Conservation (phyloP, 1,140 invertebrate species). For the Oreohelix idahoensis region DNA sequence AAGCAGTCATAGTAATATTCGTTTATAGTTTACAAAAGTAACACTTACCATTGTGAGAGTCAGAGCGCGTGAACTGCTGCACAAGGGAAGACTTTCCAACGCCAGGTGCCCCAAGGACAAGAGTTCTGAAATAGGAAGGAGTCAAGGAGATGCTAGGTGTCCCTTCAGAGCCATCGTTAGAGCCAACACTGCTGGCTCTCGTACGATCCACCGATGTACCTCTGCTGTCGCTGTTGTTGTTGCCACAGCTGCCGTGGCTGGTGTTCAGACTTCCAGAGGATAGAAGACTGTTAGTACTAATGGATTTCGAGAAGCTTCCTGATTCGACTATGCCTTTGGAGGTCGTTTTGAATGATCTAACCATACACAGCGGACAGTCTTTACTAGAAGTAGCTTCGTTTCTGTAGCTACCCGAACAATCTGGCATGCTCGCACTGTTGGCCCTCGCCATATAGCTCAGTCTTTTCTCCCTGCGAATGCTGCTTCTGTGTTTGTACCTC, state of each 20-base stretch:
- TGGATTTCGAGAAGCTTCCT: slow-evolving; percentile 30
- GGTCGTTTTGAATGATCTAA: slow-evolving; percentile 33
- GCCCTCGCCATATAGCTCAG: not conserved
- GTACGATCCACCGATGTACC: slow-evolving; percentile 13
- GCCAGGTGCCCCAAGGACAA: slow-evolving; percentile 26
- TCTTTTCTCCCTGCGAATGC: slow-evolving; percentile 27
- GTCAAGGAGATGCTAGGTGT: not conserved
- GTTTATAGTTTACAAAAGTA: no score
- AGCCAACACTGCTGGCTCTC: slow-evolving; percentile 20
- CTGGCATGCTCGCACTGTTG: slow-evolving; percentile 34
- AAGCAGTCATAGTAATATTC: no score
- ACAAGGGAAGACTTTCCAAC: slow-evolving; percentile 36
- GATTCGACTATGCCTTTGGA: slow-evolving; percentile 32
- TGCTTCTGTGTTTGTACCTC: slow-evolving; percentile 20
- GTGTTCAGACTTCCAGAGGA: slow-evolving; percentile 37
- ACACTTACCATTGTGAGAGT: not conserved
- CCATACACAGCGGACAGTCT: slow-evolving; percentile 33
- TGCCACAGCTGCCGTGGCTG: not conserved
- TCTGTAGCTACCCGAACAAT: not conserved
- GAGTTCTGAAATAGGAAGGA: slow-evolving; percentile 32
- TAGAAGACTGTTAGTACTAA: slow-evolving; percentile 37
- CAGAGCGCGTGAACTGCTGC: slow-evolving; percentile 27
- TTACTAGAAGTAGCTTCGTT: not conserved
- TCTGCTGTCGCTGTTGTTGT: not conserved
- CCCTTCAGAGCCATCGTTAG: slow-evolving; percentile 18